These are phyloP conservation scores for Yasuhikotakia modesta DNA, from an alignment of 2,797 vertebrate species.

Conservation along the genomic window DNA sequence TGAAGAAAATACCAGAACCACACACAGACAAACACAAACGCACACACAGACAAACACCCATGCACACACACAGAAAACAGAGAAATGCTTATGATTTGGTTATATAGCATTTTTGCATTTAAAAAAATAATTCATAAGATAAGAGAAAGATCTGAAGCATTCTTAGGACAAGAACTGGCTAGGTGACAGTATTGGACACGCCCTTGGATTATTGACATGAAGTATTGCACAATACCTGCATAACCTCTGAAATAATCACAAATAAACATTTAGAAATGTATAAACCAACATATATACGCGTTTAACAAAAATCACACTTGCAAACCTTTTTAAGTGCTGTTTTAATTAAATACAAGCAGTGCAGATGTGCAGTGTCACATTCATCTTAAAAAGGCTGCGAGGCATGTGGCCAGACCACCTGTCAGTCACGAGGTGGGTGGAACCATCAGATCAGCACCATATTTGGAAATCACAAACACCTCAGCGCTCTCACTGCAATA, in stretches of 20 bases:
- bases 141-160: slow-evolving; percentile 12
- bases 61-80: background rate
- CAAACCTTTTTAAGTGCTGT: background rate
- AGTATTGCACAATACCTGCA: background rate
- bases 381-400: background rate
- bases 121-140: background rate
- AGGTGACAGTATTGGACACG: slow-evolving; percentile 12
- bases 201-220: slow-evolving; percentile 14
- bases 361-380: background rate
- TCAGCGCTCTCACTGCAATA: background rate
- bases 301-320: background rate
- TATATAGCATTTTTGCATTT: background rate
- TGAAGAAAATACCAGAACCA: no score
- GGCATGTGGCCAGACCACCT: slow-evolving; percentile 24
- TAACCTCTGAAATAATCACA: background rate
- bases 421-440: slow-evolving; percentile 8
- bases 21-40: background rate
- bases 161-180: background rate
- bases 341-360: background rate
- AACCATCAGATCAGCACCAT: slow-evolving; percentile 11
- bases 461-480: background rate
- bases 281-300: background rate
- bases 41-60: background rate
- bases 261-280: background rate
- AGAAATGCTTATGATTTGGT: background rate